These are phyloP conservation scores for Mormyrus proboscirostris DNA, from an alignment of 2,797 vertebrate species.

Conservation along the genomic window DNA sequence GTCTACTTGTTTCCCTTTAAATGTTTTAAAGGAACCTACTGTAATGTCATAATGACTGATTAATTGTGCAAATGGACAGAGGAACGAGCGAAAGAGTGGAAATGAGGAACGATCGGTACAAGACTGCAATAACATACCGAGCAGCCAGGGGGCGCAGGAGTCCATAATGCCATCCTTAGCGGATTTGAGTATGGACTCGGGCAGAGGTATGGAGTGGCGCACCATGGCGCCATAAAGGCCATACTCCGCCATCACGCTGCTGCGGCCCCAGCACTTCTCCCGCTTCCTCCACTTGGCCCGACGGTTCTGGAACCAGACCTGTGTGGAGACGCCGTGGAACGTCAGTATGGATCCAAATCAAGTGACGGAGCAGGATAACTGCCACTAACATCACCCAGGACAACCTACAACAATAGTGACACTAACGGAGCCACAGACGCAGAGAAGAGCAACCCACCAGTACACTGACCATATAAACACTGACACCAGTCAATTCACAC, in stretches of 20 bases:
- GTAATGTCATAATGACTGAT: background rate
- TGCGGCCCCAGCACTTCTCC: constrained; percentile 97
- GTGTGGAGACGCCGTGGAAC: constrained; percentile 4
- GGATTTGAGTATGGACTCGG: constrained; percentile 96
- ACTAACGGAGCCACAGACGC: background rate
- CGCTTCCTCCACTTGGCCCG: constrained; percentile 97
- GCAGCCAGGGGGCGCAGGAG: constrained; percentile 95
- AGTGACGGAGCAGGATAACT: background rate
- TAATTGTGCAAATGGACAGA: background rate
- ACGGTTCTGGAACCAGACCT: constrained; percentile 99
- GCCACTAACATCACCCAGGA: background rate
- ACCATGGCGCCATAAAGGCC: constrained; percentile 98
- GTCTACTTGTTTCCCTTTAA: background rate
- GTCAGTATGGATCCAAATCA: background rate
- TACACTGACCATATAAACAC: background rate
- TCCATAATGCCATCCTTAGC: constrained; percentile 99
- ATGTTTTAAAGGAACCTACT: background rate
- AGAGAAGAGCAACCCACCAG: background rate
- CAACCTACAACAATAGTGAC: background rate
- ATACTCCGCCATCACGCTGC: constrained; percentile 97
- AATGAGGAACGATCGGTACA: background rate
- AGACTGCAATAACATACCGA: constrained; percentile 70
- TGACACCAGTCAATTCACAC: background rate
- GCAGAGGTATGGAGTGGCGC: constrained; percentile 93
- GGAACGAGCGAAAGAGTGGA: background rate